Evolutionary conservation across 2,797 vertebrate genomes (phyloP).

Genomic region (Pogonophryne albipinna): DNA sequence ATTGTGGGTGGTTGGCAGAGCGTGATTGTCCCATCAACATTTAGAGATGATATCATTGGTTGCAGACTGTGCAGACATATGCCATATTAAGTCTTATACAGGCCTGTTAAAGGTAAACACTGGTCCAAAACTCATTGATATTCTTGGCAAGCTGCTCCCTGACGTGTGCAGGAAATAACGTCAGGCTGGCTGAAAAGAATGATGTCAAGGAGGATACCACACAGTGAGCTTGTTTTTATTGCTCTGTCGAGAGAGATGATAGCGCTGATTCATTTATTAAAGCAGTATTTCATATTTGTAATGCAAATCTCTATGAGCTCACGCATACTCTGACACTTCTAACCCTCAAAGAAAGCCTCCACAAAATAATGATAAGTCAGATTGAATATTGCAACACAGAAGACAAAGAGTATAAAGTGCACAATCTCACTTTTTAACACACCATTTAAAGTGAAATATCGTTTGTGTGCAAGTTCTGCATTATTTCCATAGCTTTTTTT

Average conservation of each 20-base stretch:
- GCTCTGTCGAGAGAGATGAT: conserved; percentile 45
- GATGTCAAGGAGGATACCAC: conserved; percentile 69
- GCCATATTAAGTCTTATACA: conserved; percentile 47
- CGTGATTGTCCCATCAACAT: conserved; percentile 19
- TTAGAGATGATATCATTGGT: conserved; percentile 64
- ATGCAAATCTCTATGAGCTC: conserved; percentile 52
- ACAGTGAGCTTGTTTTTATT: conserved; percentile 59
- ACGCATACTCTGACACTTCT: conserved; percentile 26
- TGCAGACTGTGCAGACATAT: conserved; percentile 45
- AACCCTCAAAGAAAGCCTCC: neutral
- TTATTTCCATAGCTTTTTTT: conserved; percentile 34
- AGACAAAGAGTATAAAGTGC: conserved; percentile 9
- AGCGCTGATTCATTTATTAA: conserved; percentile 32
- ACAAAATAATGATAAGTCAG: neutral
- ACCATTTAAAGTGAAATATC: conserved; percentile 15
- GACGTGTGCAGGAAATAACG: conserved; percentile 68
- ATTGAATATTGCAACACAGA: conserved; percentile 1
- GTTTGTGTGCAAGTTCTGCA: conserved; percentile 3
- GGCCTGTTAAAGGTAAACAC: conserved; percentile 65
- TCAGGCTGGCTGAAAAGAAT: conserved; percentile 59
- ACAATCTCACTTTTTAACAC: neutral
- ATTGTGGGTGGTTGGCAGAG: conserved; percentile 57
- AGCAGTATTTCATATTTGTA: conserved; percentile 45
- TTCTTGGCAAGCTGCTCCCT: conserved; percentile 65
- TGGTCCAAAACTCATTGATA: conserved; percentile 55